These are phyloP conservation scores for Melieria picta DNA, from an alignment of 2,888 invertebrate genomes.

Conservation along the genomic window DNA sequence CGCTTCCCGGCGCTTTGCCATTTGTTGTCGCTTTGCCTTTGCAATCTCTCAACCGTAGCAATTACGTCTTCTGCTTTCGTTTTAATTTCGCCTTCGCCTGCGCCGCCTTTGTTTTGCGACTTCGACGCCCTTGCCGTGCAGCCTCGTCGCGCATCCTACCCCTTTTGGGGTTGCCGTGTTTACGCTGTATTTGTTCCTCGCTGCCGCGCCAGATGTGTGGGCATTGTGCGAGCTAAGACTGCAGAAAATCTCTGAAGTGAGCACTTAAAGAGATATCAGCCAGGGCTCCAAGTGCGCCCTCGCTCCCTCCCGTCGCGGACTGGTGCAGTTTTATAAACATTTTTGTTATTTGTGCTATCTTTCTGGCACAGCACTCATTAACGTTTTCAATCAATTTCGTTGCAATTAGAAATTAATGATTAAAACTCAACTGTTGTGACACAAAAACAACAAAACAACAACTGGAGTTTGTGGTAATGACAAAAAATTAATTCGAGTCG, in stretches of 20 bases:
- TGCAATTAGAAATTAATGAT: too few species aligned
- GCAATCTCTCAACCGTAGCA: constrained; percentile 15
- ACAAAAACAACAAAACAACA: too few species aligned
- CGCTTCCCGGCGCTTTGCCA: too few species aligned
- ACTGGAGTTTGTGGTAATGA: too few species aligned
- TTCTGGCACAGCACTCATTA: too few species aligned
- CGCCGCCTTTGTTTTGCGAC: neutral
- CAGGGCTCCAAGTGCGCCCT: neutral
- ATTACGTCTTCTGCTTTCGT: constrained; percentile 15
- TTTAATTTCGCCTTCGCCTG: neutral
- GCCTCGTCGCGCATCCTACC: neutral
- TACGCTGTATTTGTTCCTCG: constrained; percentile 10
- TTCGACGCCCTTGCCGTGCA: neutral
- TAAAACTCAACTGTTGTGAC: too few species aligned
- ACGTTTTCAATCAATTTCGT: too few species aligned
- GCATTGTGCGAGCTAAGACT: neutral
- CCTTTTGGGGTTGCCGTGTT: constrained; percentile 9
- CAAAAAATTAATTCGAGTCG: too few species aligned
- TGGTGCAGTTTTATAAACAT: too few species aligned
- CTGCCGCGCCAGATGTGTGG: neutral
- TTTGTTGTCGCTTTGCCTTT: too few species aligned
- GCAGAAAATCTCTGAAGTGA: neutral
- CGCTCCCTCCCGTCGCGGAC: neutral
- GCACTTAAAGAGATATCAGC: constrained; percentile 5
- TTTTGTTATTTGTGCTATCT: too few species aligned